Evolutionary conservation across 2,113 vertebrate genomes (phyloP).

Genomic region (Myiozetetes cayanensis): DNA sequence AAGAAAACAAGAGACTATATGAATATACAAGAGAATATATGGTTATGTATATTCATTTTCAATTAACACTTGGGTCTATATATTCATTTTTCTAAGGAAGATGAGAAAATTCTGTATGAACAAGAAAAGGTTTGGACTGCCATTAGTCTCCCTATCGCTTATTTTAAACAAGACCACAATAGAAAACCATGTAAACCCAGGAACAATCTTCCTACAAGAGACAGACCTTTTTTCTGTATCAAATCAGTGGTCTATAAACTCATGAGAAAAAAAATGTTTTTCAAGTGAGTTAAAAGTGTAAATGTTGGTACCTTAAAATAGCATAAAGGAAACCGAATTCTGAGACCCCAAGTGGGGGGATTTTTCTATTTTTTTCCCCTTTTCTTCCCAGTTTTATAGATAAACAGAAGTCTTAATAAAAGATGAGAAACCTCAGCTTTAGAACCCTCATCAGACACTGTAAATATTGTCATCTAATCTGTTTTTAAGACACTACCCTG

Average conservation of each 20-base stretch:
- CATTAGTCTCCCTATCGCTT: not conserved
- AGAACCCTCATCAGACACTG: not conserved
- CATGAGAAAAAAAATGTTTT: not conserved
- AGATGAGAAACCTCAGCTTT: not conserved
- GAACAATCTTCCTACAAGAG: not conserved
- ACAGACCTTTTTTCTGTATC: not conserved
- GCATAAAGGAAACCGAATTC: not conserved
- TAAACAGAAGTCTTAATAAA: not conserved
- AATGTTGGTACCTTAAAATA: not conserved
- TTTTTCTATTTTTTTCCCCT: not conserved
- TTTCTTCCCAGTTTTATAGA: not conserved
- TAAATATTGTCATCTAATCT: not conserved
- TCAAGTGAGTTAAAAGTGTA: not conserved
- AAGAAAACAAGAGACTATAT: not conserved
- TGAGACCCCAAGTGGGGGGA: not conserved
- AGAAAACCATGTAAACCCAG: not conserved
- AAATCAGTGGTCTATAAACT: not conserved
- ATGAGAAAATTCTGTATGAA: not conserved
- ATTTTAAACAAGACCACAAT: not conserved
- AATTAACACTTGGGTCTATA: not conserved
- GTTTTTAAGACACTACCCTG: not conserved
- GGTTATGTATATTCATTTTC: not conserved
- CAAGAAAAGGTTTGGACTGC: not conserved
- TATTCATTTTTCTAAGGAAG: not conserved
- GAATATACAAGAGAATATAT: not conserved